Evolutionary conservation across 2,888 invertebrate species (phyloP).

Genomic region (Gastracanthus pulcherrimus): DNA sequence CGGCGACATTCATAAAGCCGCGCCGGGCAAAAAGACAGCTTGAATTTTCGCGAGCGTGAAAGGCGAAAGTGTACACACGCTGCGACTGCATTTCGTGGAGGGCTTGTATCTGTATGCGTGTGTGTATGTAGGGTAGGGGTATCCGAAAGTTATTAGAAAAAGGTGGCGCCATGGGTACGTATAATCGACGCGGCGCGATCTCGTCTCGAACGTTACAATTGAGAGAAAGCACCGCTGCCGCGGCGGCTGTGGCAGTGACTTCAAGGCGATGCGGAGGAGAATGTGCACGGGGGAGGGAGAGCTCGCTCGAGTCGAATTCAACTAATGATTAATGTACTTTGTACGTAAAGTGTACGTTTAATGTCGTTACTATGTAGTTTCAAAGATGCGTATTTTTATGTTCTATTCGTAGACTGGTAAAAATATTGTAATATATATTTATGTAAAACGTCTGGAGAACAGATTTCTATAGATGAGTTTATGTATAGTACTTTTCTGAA

Average conservation of each 20-base stretch:
- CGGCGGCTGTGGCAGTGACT: neutral
- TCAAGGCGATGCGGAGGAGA: neutral
- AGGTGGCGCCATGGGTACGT: neutral
- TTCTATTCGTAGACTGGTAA: no score
- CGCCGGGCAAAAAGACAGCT: neutral
- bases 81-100: no score
- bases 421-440: no score
- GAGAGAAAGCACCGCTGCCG: slow-evolving; percentile 10
- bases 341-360: no score
- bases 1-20: neutral
- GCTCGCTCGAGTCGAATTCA: neutral
- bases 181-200: slow-evolving; percentile 10
- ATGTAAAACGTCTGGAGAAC: no score
- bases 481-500: no score
- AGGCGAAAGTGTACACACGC: slow-evolving; percentile 17
- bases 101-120: no score
- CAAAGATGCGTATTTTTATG: no score
- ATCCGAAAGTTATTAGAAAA: slow-evolving; percentile 29
- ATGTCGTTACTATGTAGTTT: no score
- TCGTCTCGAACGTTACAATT: neutral
- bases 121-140: neutral
- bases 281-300: neutral
- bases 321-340: neutral
- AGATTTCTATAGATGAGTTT: no score
- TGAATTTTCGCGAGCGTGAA: slow-evolving; percentile 33